A percentile compares a stretch with the other conserved stretches of the same genome.
These are phyloP conservation scores for Taxidea taxus DNA, from an alignment of 2,113 vertebrate genomes.

Conservation along the genomic window DNA sequence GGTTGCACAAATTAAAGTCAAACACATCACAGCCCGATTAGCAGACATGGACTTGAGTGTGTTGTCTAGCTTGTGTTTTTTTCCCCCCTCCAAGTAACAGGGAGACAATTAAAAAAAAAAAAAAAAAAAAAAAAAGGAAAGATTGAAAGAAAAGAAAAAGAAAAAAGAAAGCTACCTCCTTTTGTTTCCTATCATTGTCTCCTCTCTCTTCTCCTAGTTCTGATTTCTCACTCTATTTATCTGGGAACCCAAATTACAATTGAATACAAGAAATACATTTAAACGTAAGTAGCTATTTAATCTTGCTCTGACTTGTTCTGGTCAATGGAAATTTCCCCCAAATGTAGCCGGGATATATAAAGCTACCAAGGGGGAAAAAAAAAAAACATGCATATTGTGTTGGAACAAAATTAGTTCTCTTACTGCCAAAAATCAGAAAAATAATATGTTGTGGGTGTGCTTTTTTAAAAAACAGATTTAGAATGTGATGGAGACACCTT, in stretches of 20 bases:
- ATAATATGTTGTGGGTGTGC: neutral
- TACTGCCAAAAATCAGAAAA: constrained; percentile 15
- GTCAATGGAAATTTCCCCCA: constrained; percentile 36
- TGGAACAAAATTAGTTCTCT: constrained; percentile 55
- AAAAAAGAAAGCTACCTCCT: constrained; percentile 60
- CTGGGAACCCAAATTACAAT: constrained; percentile 48
- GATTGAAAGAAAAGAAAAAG: constrained; percentile 58
- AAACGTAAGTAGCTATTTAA: constrained; percentile 53
- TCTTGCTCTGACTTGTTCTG: constrained; percentile 57
- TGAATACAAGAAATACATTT: constrained; percentile 32
- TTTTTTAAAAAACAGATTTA: neutral
- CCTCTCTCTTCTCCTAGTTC: constrained; percentile 38
- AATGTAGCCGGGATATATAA: constrained; percentile 52
- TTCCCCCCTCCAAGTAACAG: constrained; percentile 49
- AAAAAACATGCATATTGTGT: neutral
- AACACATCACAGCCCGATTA: constrained; percentile 83
- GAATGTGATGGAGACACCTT: neutral
- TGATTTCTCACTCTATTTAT: constrained; percentile 60
- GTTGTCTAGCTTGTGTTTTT: constrained; percentile 8
- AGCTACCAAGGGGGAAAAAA: neutral
- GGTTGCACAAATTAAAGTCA: constrained; percentile 94
- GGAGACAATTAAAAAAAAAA: constrained; percentile 56
- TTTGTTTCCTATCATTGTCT: neutral
- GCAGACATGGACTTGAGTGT: constrained; percentile 72
- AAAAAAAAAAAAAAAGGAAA: constrained; percentile 52